Percentiles rank a stretch among this genome's conserved stretches.
Evolutionary conservation across 2,888 invertebrate species (phyloP).

Genomic region (Catocala nupta): DNA sequence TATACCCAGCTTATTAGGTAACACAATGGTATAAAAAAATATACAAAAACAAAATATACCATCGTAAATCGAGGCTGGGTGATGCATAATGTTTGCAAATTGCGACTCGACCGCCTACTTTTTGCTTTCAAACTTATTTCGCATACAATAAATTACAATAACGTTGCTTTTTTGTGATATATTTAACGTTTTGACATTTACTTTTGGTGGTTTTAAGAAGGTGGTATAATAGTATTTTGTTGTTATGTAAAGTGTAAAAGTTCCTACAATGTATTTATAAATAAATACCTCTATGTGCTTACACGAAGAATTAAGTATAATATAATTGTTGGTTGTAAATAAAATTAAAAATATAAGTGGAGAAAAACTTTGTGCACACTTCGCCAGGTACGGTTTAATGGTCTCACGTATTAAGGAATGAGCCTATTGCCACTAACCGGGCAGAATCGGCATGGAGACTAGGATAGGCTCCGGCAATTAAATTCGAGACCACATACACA

Average conservation of each 20-base stretch:
- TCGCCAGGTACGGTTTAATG: too few species aligned
- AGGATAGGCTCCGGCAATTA: too few species aligned
- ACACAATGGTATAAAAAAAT: slow-evolving; percentile 51
- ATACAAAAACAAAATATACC: slow-evolving; percentile 32
- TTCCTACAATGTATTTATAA: too few species aligned
- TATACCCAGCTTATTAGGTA: slow-evolving; percentile 51
- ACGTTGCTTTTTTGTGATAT: slow-evolving; percentile 60
- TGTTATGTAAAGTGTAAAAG: not conserved
- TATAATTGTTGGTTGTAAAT: too few species aligned
- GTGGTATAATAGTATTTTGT: slow-evolving; percentile 12
- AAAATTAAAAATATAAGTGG: too few species aligned
- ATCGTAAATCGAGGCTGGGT: slow-evolving; percentile 55
- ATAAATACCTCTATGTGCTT: too few species aligned
- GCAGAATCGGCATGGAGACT: too few species aligned
- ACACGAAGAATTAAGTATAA: too few species aligned
- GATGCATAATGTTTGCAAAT: slow-evolving; percentile 74
- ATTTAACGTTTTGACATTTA: slow-evolving; percentile 65
- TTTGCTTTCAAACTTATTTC: slow-evolving; percentile 66
- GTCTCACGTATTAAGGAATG: too few species aligned
- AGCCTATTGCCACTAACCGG: too few species aligned
- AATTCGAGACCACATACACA: too few species aligned
- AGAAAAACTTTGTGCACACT: too few species aligned
- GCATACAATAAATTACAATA: slow-evolving; percentile 70
- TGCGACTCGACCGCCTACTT: slow-evolving; percentile 58
- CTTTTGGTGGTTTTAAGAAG: slow-evolving; percentile 40